Conservation (phyloP, 2,113 vertebrate genomes). For the Microtus ochrogaster region DNA sequence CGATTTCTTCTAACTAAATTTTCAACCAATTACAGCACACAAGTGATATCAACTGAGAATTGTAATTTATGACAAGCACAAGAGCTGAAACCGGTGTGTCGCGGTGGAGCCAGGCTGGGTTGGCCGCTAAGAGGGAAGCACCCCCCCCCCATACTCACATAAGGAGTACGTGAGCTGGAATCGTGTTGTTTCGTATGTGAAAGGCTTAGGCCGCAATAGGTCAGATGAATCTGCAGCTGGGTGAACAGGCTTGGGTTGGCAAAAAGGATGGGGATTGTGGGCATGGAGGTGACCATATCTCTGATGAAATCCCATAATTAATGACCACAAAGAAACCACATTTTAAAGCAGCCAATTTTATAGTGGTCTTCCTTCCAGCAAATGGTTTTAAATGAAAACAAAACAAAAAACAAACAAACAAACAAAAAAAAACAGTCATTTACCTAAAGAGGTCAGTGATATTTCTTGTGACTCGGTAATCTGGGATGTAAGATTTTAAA, state of each 20-base stretch:
- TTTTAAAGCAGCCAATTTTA: neutral
- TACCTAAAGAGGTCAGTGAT: neutral
- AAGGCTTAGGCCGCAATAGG: neutral
- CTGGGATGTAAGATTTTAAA: conserved; percentile 11
- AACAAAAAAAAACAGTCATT: neutral
- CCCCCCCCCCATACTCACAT: neutral
- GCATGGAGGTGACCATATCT: neutral
- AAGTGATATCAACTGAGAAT: neutral
- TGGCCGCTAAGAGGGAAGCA: neutral
- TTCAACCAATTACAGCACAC: conserved; percentile 50
- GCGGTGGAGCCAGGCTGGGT: neutral
- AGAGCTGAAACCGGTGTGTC: neutral
- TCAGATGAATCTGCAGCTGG: neutral
- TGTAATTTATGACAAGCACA: neutral
- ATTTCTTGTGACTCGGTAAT: conserved; percentile 29
- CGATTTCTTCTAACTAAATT: conserved; percentile 46
- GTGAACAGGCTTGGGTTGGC: neutral
- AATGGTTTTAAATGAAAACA: conserved; percentile 70
- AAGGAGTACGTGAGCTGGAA: no score
- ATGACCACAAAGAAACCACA: neutral
- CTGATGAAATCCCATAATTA: neutral
- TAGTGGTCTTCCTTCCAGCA: conserved; percentile 68
- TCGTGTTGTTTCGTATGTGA: neutral
- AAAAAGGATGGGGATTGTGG: neutral
- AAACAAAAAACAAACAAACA: neutral